Percentiles rank a stretch among this genome's conserved stretches.
Conservation (phyloP, 1,140 invertebrate genomes). For the Paramacrobiotus metropolitanus region DNA sequence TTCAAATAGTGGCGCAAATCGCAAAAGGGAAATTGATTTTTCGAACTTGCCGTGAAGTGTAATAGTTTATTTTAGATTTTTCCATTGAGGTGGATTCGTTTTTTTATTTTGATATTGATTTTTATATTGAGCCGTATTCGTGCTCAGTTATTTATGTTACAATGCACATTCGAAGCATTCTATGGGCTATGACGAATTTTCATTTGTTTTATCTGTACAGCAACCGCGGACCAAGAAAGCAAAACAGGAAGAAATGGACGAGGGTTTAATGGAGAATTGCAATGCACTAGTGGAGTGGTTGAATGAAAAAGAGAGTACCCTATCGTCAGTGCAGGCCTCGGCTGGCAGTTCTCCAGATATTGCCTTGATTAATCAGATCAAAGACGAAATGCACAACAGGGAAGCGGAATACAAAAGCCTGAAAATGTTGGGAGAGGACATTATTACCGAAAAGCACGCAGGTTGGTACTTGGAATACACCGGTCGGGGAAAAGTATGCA, state of each 20-base stretch:
- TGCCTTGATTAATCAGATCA: neutral
- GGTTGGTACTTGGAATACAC: neutral
- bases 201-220: no score
- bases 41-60: no score
- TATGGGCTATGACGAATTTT: no score
- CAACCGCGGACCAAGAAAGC: neutral
- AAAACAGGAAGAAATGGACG: neutral
- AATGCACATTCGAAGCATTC: no score
- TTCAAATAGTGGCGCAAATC: no score
- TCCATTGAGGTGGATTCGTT: no score
- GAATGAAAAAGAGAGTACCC: neutral
- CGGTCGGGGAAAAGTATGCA: no score
- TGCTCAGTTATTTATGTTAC: no score
- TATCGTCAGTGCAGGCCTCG: neutral
- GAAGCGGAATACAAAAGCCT: neutral
- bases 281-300: neutral
- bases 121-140: no score
- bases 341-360: neutral
- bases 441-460: neutral
- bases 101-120: no score
- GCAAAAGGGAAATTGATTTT: no score
- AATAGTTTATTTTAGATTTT: no score
- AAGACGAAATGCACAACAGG: neutral
- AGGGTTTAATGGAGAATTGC: neutral
- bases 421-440: neutral